A percentile compares a stretch with the other conserved stretches of the same genome.
These are phyloP conservation scores for Drosophila persimilis DNA, from an alignment of 1,140 invertebrate genomes.

Conservation along the genomic window DNA sequence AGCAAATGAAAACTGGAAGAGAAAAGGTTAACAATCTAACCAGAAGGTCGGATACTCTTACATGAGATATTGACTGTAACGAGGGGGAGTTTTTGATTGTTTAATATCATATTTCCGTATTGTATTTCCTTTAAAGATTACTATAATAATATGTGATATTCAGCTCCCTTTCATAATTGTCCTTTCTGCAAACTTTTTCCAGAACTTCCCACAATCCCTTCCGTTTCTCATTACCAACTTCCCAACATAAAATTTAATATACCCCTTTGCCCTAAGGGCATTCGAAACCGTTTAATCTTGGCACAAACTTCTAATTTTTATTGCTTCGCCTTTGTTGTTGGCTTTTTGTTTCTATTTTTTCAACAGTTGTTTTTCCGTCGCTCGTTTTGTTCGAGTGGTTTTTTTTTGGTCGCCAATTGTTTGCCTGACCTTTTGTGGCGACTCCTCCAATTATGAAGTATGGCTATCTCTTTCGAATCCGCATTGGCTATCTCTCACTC, in stretches of 20 bases:
- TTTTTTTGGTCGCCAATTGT: slow-evolving; percentile 44
- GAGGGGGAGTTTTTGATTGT: not conserved
- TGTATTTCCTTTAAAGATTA: no score
- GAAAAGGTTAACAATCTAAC: not conserved
- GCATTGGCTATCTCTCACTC: slow-evolving; percentile 13
- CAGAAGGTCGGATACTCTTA: slow-evolving; percentile 1
- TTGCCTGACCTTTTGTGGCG: slow-evolving; percentile 68
- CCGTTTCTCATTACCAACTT: slow-evolving; percentile 11
- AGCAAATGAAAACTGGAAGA: slow-evolving; percentile 2
- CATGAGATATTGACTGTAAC: no score
- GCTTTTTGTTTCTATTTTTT: slow-evolving; percentile 42
- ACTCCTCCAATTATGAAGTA: slow-evolving; percentile 74
- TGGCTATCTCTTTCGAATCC: slow-evolving; percentile 12
- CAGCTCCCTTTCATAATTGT: no score
- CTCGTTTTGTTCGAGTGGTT: slow-evolving; percentile 52
- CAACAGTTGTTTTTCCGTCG: slow-evolving; percentile 37
- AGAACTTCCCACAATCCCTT: slow-evolving; percentile 2
- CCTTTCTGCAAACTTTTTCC: no score
- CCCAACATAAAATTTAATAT: not conserved
- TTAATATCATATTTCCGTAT: no score
- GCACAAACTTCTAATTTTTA: slow-evolving; percentile 75
- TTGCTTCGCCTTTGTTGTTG: slow-evolving; percentile 64
- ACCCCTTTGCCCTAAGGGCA: slow-evolving; percentile 32
- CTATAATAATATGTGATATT: no score
- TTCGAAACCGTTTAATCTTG: slow-evolving; percentile 65